phyloP scores from a whole-genome alignment of 2,888 invertebrate genomes.

The Cryptocheilus praepositus region DNA sequence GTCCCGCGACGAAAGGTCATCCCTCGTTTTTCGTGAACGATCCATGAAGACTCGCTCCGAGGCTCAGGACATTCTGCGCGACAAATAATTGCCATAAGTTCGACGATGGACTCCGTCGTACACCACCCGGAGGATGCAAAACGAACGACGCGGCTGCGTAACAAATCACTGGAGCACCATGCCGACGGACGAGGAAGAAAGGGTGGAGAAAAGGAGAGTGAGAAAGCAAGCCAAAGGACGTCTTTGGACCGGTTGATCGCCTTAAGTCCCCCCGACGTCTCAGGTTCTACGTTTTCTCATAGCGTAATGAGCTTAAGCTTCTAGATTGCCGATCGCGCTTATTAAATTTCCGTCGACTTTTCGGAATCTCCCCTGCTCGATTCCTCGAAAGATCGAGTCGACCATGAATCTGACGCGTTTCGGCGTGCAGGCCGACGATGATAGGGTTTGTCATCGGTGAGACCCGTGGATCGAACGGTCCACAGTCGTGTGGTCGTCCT shows the following conservation, averaged over 20 bases:
- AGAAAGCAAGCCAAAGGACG: constrained; percentile 23
- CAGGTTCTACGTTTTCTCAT: constrained; percentile 20
- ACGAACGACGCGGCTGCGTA: constrained; percentile 17
- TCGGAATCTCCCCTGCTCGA: not conserved
- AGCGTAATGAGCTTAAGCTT: constrained; percentile 5
- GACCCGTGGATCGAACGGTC: no score
- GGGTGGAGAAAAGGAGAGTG: constrained; percentile 3
- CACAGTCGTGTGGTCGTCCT: no score
- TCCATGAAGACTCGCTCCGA: constrained; percentile 55
- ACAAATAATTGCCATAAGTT: constrained; percentile 1
- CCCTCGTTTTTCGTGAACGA: constrained; percentile 50
- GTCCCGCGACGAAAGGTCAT: constrained; percentile 34
- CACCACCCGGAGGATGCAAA: constrained; percentile 29
- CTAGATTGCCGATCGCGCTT: constrained; percentile 4
- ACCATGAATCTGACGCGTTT: no score
- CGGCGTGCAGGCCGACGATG: no score
- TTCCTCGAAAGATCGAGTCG: not conserved
- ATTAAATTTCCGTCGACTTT: constrained; percentile 1
- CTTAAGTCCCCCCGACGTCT: constrained; percentile 33
- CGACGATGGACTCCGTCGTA: no score
- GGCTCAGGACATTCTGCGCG: constrained; percentile 53
- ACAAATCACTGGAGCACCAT: constrained; percentile 37
- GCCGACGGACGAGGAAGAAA: constrained; percentile 1
- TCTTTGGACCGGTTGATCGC: constrained; percentile 47
- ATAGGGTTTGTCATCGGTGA: no score